Percentiles rank a stretch among this genome's conserved stretches.
Conservation (phyloP, 1,140 invertebrate species). For the Drosophila yakuba region DNA sequence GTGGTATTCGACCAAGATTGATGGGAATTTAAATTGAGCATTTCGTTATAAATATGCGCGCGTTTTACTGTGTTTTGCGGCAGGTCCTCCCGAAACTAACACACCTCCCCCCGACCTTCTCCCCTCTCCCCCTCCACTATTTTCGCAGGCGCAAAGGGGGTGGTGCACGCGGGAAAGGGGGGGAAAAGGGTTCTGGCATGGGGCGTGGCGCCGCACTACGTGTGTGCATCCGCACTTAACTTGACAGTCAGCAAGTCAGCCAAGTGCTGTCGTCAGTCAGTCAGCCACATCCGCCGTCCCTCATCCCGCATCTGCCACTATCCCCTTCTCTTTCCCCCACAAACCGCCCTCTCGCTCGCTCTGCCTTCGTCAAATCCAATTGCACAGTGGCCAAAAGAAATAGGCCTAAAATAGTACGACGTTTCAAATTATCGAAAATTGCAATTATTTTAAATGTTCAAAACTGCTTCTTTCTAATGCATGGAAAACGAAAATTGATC, state of each 20-base stretch:
- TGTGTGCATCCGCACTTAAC: slow-evolving; percentile 62
- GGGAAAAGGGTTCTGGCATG: background rate
- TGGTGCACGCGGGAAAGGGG: background rate
- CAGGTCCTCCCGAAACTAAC: slow-evolving; percentile 51
- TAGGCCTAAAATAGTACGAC: background rate
- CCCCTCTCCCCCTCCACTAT: background rate
- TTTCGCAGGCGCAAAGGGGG: too few species aligned
- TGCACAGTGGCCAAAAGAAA: background rate
- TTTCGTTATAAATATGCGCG: slow-evolving; percentile 83
- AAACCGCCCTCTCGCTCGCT: background rate
- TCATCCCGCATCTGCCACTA: background rate
- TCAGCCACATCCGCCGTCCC: slow-evolving; percentile 8
- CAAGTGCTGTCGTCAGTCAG: slow-evolving; percentile 40
- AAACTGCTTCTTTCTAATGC: too few species aligned
- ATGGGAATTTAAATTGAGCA: slow-evolving; percentile 83
- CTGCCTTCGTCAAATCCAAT: too few species aligned
- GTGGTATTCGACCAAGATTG: slow-evolving; percentile 75
- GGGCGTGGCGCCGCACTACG: slow-evolving; percentile 14
- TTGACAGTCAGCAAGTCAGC: slow-evolving; percentile 57
- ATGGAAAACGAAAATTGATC: too few species aligned
- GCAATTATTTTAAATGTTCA: too few species aligned
- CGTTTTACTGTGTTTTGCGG: slow-evolving; percentile 80
- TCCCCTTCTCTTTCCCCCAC: background rate
- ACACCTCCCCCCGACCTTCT: background rate
- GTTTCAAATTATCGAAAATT: too few species aligned